phyloP scores from a whole-genome alignment of 35 echinoderm and acorn worm genomes.

The Heliocidaris erythrogramma region DNA sequence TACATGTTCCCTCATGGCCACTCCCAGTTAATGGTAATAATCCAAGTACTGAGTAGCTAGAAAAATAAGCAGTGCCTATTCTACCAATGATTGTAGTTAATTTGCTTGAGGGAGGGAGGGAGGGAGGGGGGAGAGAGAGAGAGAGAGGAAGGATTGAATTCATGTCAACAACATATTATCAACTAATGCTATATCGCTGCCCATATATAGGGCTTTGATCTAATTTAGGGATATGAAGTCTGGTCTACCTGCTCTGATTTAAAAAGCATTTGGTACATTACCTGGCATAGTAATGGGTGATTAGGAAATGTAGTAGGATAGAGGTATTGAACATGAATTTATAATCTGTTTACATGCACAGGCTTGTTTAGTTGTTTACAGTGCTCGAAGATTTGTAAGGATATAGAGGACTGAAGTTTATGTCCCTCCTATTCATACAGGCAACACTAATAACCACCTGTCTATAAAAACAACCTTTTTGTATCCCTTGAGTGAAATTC shows the following conservation, averaged over 20 bases:
- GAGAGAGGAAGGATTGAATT: not conserved
- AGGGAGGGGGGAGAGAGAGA: not conserved
- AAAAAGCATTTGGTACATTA: not conserved
- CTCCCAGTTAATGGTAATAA: too few species aligned
- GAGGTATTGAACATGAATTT: not conserved
- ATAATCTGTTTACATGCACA: not conserved
- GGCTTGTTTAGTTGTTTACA: not conserved
- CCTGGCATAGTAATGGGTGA: not conserved
- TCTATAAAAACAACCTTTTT: not conserved
- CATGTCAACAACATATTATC: not conserved
- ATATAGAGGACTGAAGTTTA: not conserved
- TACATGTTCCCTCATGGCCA: too few species aligned
- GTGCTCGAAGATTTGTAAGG: not conserved
- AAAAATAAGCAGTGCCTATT: too few species aligned
- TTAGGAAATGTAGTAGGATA: not conserved
- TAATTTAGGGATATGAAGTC: not conserved
- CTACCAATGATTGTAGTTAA: too few species aligned
- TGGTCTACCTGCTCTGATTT: not conserved
- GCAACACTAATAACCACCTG: not conserved
- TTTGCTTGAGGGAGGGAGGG: too few species aligned
- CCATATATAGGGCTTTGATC: conserved; percentile 1
- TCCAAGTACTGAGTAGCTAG: too few species aligned
- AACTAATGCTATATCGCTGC: not conserved
- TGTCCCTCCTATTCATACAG: not conserved
- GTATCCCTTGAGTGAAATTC: not conserved